These are phyloP conservation scores for Drosophila tropicalis DNA, from an alignment of 1,140 invertebrate species.

Conservation along the genomic window DNA sequence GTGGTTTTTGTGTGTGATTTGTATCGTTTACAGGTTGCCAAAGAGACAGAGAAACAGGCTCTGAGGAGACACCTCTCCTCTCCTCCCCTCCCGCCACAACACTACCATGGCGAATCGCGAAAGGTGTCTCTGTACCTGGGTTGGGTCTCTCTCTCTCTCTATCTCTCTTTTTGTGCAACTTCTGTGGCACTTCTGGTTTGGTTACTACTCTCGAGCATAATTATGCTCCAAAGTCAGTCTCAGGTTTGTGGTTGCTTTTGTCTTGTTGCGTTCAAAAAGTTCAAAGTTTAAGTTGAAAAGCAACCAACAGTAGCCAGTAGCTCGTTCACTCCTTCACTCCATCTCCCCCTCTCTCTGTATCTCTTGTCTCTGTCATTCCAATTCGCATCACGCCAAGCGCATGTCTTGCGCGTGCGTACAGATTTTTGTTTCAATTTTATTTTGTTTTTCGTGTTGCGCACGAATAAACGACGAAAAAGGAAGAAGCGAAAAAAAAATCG, in stretches of 20 bases:
- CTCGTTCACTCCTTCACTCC: neutral
- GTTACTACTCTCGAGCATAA: constrained; percentile 17
- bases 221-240: constrained; percentile 14
- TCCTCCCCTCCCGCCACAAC: neutral
- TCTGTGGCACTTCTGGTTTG: constrained; percentile 7
- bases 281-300: constrained; percentile 41
- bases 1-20: constrained; percentile 53
- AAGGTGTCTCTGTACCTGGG: constrained; percentile 12
- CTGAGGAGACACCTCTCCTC: neutral
- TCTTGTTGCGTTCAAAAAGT: constrained; percentile 25
- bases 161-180: neutral
- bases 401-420: constrained; percentile 72
- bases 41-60: constrained; percentile 12
- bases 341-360: constrained; percentile 6
- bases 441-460: constrained; percentile 39
- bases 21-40: constrained; percentile 66
- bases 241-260: neutral
- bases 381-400: constrained; percentile 48
- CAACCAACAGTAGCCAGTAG: constrained; percentile 15
- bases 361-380: neutral
- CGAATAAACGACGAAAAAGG: constrained; percentile 56
- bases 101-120: neutral
- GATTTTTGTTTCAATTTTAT: constrained; percentile 29
- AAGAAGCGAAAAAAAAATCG: constrained; percentile 59
- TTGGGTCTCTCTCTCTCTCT: neutral